A percentile compares a stretch with the other conserved stretches of the same genome.
phyloP scores from a whole-genome alignment of 1,140 invertebrate genomes.

The Fragariocoptes setiger region DNA sequence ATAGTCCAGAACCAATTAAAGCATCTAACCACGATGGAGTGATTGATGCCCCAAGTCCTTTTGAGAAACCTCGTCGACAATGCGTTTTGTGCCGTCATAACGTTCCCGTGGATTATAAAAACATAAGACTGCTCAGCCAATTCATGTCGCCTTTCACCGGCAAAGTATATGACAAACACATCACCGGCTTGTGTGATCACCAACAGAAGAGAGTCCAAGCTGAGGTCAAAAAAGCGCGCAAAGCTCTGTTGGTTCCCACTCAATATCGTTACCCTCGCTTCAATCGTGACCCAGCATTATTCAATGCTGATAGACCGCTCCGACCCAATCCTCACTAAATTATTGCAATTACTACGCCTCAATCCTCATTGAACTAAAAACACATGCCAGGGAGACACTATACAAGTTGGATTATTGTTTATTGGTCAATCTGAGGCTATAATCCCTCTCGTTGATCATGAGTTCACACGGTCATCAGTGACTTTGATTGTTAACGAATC shows the following conservation, averaged over 20 bases:
- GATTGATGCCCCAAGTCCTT: slow-evolving; percentile 35
- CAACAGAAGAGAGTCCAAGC: slow-evolving; percentile 34
- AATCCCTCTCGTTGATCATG: too few species aligned
- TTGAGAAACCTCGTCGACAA: slow-evolving; percentile 28
- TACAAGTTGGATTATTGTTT: too few species aligned
- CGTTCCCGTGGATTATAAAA: slow-evolving; percentile 56
- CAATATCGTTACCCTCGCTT: slow-evolving; percentile 5
- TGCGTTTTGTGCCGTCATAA: slow-evolving; percentile 64
- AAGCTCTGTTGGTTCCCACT: slow-evolving; percentile 20
- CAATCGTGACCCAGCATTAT: slow-evolving; percentile 7
- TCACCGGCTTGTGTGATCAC: slow-evolving; percentile 45
- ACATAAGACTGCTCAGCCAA: slow-evolving; percentile 57
- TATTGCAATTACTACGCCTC: background rate
- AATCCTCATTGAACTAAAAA: too few species aligned
- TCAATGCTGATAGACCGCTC: slow-evolving; percentile 6
- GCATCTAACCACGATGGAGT: background rate
- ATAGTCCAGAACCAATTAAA: too few species aligned
- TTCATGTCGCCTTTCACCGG: slow-evolving; percentile 81
- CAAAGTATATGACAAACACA: slow-evolving; percentile 52
- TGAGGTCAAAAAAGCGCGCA: slow-evolving; percentile 36
- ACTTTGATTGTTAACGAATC: too few species aligned
- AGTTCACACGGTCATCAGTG: too few species aligned
- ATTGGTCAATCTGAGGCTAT: too few species aligned
- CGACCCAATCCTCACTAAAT: slow-evolving; percentile 8
- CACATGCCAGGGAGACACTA: too few species aligned